Percentiles rank a stretch among this genome's conserved stretches.
Conservation (phyloP, 2,888 invertebrate genomes). For the Nomada fabriciana region DNA sequence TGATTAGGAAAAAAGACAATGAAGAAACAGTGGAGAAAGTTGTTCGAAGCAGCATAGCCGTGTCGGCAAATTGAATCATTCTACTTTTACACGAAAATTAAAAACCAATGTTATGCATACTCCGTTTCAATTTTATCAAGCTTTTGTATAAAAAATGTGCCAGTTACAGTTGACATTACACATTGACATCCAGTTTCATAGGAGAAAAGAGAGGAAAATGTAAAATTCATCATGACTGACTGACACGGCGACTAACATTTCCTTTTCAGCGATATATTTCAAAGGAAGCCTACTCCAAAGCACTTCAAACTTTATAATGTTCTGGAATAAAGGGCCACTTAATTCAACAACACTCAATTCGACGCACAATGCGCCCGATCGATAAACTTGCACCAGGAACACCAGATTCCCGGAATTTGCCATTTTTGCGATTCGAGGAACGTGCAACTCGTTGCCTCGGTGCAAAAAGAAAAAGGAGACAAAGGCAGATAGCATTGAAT, state of each 20-base stretch:
- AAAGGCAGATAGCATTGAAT: not conserved
- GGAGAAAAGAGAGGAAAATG: too few relatives aligned
- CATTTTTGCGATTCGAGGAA: not conserved
- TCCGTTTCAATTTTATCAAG: too few relatives aligned
- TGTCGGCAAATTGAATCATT: slow-evolving; percentile 6
- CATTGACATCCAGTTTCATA: too few relatives aligned
- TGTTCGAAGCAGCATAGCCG: not conserved
- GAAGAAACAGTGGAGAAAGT: not conserved
- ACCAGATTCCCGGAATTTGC: not conserved
- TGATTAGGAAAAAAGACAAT: not conserved
- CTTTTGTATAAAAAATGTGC: too few relatives aligned
- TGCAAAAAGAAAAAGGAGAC: too few relatives aligned
- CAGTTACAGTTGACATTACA: too few relatives aligned
- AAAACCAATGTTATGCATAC: too few relatives aligned
- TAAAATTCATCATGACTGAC: too few relatives aligned
- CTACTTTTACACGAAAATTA: not conserved
- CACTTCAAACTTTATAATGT: not conserved
- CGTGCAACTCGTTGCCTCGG: too few relatives aligned
- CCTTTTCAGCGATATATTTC: too few relatives aligned
- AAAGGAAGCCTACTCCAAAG: too few relatives aligned
- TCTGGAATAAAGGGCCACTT: not conserved
- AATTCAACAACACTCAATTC: not conserved
- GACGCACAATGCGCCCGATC: not conserved
- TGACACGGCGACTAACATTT: too few relatives aligned
- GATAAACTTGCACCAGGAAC: not conserved